phyloP scores from a whole-genome alignment of 2,888 invertebrate species.

The Pilophorus perplexus region DNA sequence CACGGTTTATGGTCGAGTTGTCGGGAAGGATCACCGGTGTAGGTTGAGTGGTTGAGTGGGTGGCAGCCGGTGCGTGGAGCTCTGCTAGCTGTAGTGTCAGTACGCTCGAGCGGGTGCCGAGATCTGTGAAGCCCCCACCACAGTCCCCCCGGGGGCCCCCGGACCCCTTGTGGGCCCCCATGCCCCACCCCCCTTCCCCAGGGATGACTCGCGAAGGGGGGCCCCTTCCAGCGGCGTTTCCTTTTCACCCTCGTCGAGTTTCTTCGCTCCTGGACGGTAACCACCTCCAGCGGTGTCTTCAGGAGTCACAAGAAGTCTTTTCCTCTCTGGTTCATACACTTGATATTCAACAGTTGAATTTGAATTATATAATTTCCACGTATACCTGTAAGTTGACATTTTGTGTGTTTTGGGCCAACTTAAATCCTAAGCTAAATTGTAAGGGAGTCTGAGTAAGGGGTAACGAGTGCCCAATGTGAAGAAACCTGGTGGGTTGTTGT shows the following conservation, averaged over 20 bases:
- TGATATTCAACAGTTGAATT: no score
- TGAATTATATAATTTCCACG: no score
- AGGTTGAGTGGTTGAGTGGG: slow-evolving; percentile 31
- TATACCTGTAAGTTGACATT: no score
- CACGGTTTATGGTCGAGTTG: slow-evolving; percentile 40
- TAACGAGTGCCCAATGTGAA: no score
- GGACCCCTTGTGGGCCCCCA: no score
- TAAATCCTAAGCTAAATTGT: no score
- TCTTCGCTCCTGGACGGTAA: slow-evolving; percentile 6
- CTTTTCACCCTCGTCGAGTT: slow-evolving; percentile 18
- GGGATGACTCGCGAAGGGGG: no score
- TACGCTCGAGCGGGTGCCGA: slow-evolving; percentile 40
- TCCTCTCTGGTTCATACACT: no score
- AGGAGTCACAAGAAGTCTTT: background rate
- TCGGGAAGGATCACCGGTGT: slow-evolving; percentile 33
- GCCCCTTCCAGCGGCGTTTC: background rate
- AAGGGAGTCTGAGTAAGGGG: no score
- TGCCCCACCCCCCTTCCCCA: background rate
- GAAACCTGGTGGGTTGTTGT: no score
- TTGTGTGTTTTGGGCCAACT: no score
- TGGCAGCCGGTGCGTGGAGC: slow-evolving; percentile 40
- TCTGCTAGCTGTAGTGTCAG: slow-evolving; percentile 41
- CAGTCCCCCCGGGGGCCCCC: no score
- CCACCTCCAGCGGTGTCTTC: slow-evolving; percentile 15
- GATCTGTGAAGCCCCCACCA: slow-evolving; percentile 40